These are phyloP conservation scores for Hypena proboscidalis DNA, from an alignment of 2,888 invertebrate genomes.

Conservation along the genomic window DNA sequence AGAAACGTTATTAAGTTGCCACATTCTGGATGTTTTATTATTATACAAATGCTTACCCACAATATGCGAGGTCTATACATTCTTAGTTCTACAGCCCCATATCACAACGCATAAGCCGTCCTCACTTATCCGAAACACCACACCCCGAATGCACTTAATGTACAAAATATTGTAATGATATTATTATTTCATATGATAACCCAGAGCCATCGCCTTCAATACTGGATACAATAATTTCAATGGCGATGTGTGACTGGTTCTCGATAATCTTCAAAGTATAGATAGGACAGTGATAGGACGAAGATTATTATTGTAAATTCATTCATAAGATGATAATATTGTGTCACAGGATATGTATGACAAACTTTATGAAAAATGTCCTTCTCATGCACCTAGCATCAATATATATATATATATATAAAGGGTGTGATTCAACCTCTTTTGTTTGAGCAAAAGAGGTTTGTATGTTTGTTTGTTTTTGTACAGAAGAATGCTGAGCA, in stretches of 20 bases:
- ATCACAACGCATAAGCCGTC: conserved; percentile 66
- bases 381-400: no score
- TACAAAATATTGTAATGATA: conserved; percentile 82
- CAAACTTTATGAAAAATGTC: no score
- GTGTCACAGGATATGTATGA: background rate
- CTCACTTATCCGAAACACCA: conserved; percentile 70
- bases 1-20: no score
- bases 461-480: no score
- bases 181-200: conserved; percentile 79
- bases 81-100: conserved; percentile 46
- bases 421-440: no score
- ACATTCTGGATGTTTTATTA: no score
- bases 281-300: conserved; percentile 47
- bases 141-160: conserved; percentile 78
- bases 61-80: conserved; percentile 41
- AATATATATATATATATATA: no score
- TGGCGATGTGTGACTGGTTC: conserved; percentile 59
- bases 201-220: conserved; percentile 60
- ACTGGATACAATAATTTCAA: conserved; percentile 72
- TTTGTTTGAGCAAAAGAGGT: no score
- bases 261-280: conserved; percentile 60
- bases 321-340: conserved; percentile 29
- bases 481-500: no score
- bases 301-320: conserved; percentile 55
- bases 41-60: conserved; percentile 8